A percentile compares a stretch with the other conserved stretches of the same genome.
Evolutionary conservation across 2,113 vertebrate genomes (phyloP).

Genomic region (Pelecanoides urinatrix): DNA sequence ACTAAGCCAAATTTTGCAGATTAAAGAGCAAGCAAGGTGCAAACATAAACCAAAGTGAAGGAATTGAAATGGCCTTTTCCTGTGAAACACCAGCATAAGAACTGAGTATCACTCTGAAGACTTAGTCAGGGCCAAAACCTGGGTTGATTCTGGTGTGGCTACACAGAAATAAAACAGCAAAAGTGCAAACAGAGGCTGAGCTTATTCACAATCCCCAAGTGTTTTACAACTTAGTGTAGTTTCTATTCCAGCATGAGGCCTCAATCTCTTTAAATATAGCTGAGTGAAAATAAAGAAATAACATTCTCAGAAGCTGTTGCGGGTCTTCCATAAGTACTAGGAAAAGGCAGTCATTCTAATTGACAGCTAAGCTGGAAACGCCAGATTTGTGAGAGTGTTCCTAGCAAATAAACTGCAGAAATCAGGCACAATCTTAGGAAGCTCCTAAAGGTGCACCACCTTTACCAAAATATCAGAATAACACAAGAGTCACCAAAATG

Average conservation of each 20-base stretch:
- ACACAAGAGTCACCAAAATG: neutral
- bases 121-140: neutral
- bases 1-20: neutral
- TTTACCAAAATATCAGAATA: neutral
- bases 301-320: neutral
- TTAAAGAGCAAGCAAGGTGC: slow-evolving; percentile 9
- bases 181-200: neutral
- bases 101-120: neutral
- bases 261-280: neutral
- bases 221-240: neutral
- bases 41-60: neutral
- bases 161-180: neutral
- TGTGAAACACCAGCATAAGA: neutral
- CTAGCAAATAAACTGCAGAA: neutral
- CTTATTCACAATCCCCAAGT: neutral
- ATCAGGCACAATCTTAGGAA: neutral
- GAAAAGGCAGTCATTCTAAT: neutral
- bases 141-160: neutral
- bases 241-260: neutral
- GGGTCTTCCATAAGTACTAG: neutral
- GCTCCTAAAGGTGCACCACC: neutral
- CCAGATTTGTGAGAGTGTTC: neutral
- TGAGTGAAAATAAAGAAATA: neutral
- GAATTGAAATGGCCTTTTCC: neutral
- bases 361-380: neutral